Evolutionary conservation across 2,888 invertebrate genomes (phyloP), one percentile per base, ranked within the genome.

Genomic region (Crossocerus cetratus): DNA sequence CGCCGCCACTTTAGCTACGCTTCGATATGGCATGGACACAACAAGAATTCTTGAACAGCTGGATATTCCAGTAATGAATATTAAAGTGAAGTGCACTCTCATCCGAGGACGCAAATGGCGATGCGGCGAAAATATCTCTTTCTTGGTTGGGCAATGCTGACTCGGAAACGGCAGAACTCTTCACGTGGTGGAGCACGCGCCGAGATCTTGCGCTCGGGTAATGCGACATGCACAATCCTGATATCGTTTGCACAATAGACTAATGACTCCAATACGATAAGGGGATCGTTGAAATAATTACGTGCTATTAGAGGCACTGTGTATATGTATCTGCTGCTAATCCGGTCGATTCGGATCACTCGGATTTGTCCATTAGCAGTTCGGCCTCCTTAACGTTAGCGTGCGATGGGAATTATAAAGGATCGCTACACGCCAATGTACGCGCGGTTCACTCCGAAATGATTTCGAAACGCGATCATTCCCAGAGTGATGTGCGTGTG

Each of bases 271-370:
- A 57, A 32, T 57, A 43, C 57, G 22, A 42, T 64, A 64, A 68
- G 44, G 77, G 69, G 67, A 54, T 60, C 55, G 56, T 53, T 69
- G 67, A 69, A 72, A 72, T 77, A 69, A 72, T 73, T 69, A 68
- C 0, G 49, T 16, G 1, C 57, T 57, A 49, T 65, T 69, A 74
- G 69, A 68, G 54, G 45, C 68, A 63, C 45, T 58, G 49, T 65
- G 32, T 5, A 0, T 32, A 32, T 32, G 62, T 59, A 18, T 56
- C 16, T 18, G 21, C 56, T 65, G 20, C 54, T 43, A 61, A 71
- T 45, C 16, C 32, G 57, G n/a, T 55, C n/a, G 16, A 20, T 60
- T 20, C 5, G n/a, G 14, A 67, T 66, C 23, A 22, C 54, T n/a
- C 11, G 18, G n/a, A 61, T 53, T 5, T 3, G 2, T 49, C 13